Percentiles rank a stretch among this genome's conserved stretches.
phyloP scores from a whole-genome alignment of 2,113 vertebrate genomes.

The Agelaius phoeniceus region DNA sequence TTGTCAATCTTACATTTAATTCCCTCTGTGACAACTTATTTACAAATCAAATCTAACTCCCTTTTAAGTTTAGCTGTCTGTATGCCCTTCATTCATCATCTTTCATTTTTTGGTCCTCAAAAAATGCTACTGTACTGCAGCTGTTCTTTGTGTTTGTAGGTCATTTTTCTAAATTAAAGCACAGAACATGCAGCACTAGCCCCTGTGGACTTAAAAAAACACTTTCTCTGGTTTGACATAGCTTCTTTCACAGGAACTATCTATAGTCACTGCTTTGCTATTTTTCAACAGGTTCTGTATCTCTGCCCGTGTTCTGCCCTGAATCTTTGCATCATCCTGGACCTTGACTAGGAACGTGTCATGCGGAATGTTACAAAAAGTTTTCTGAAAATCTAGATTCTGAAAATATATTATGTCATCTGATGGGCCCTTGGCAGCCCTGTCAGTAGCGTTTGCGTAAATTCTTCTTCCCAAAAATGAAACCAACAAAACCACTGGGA shows the following conservation, averaged over 20 bases:
- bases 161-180: not conserved
- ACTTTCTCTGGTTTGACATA: not conserved
- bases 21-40: not conserved
- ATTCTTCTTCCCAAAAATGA: not conserved
- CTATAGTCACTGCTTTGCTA: not conserved
- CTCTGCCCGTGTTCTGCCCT: not conserved
- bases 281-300: constrained; percentile 8
- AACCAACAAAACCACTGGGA: not conserved
- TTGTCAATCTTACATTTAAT: constrained; percentile 1
- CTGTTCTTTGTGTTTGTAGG: not conserved
- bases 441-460: not conserved
- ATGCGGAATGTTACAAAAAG: not conserved
- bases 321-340: not conserved
- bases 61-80: not conserved
- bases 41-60: not conserved
- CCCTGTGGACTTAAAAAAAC: not conserved
- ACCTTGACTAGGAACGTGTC: not conserved
- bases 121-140: not conserved
- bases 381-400: not conserved
- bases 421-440: not conserved
- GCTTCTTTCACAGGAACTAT: not conserved
- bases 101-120: not conserved
- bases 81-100: not conserved
- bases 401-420: constrained; percentile 2
- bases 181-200: not conserved